Evolutionary conservation across 2,888 invertebrate genomes (phyloP).

Genomic region (Linnaemya vulpina): DNA sequence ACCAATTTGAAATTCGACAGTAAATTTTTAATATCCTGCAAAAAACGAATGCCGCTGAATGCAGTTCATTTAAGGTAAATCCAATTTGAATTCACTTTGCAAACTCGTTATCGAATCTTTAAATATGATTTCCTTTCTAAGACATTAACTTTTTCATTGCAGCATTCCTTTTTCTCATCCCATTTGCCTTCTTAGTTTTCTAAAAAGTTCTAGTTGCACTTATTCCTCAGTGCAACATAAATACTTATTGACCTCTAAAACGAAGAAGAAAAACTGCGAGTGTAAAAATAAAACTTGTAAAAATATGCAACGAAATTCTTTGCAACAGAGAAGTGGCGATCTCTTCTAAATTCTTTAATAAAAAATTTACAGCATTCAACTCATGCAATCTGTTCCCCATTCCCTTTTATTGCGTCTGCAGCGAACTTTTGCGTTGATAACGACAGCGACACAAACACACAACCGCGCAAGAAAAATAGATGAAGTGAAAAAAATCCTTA

Average conservation of each 20-base stretch:
- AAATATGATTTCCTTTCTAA: neutral
- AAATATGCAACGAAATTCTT: neutral
- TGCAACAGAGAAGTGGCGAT: neutral
- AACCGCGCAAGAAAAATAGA: neutral
- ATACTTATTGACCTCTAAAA: conserved; percentile 63
- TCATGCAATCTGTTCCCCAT: neutral
- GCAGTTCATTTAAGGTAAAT: neutral
- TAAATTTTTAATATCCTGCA: too few relatives aligned
- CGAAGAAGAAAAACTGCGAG: conserved; percentile 45
- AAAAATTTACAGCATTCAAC: conserved; percentile 26
- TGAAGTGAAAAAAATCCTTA: neutral
- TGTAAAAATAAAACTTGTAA: neutral
- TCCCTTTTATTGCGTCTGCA: neutral
- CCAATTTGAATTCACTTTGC: neutral
- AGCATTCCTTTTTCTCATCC: neutral
- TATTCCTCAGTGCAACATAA: conserved; percentile 44
- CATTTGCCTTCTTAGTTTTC: neutral
- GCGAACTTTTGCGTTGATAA: conserved; percentile 27
- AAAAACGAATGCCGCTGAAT: too few relatives aligned
- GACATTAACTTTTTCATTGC: neutral
- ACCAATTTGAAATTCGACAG: too few relatives aligned
- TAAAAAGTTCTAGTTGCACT: neutral
- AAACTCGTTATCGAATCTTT: neutral
- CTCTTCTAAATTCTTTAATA: neutral
- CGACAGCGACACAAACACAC: conserved; percentile 8